These are phyloP conservation scores for Cyprinodon diabolis DNA, from an alignment of 2,797 vertebrate species.

Conservation along the genomic window DNA sequence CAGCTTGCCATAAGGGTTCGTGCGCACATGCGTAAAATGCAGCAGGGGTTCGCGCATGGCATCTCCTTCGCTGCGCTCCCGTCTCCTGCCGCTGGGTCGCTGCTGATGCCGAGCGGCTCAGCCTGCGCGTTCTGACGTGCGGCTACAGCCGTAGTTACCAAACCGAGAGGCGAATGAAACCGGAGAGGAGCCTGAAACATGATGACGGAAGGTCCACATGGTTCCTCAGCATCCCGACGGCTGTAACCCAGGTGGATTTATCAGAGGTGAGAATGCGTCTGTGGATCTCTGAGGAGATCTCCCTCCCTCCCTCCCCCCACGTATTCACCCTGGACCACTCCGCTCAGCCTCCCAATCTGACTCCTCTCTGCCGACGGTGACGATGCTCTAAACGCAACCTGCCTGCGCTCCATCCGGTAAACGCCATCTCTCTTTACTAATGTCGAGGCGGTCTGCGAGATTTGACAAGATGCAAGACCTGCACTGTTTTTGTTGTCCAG, in stretches of 20 bases:
- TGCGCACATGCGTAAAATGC: slow-evolving; percentile 66
- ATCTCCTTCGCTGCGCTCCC: slow-evolving; percentile 59
- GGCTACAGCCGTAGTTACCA: slow-evolving; percentile 71
- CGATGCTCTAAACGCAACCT: slow-evolving; percentile 77
- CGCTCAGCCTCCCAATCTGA: slow-evolving; percentile 68
- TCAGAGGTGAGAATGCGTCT: slow-evolving; percentile 68
- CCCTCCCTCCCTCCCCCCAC: slow-evolving; percentile 49
- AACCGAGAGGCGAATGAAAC: slow-evolving; percentile 62
- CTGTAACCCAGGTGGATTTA: slow-evolving; percentile 54
- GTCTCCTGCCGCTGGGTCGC: slow-evolving; percentile 73
- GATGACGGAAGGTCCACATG: slow-evolving; percentile 59
- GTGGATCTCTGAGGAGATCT: slow-evolving; percentile 58
- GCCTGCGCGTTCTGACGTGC: slow-evolving; percentile 54
- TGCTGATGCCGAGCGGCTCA: slow-evolving; percentile 67
- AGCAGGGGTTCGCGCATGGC: slow-evolving; percentile 71
- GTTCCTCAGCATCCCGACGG: slow-evolving; percentile 44
- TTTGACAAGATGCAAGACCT: slow-evolving; percentile 23
- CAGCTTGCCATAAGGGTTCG: slow-evolving; percentile 30
- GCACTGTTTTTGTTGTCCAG: slow-evolving; percentile 30
- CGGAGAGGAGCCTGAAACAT: slow-evolving; percentile 41
- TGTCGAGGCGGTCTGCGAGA: background rate
- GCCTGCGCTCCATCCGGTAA: slow-evolving; percentile 65
- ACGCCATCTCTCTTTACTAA: background rate
- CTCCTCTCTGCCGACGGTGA: slow-evolving; percentile 59
- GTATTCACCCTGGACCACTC: slow-evolving; percentile 61